phyloP scores from a whole-genome alignment of 2,113 vertebrate genomes.

The Dermatemys mawii region DNA sequence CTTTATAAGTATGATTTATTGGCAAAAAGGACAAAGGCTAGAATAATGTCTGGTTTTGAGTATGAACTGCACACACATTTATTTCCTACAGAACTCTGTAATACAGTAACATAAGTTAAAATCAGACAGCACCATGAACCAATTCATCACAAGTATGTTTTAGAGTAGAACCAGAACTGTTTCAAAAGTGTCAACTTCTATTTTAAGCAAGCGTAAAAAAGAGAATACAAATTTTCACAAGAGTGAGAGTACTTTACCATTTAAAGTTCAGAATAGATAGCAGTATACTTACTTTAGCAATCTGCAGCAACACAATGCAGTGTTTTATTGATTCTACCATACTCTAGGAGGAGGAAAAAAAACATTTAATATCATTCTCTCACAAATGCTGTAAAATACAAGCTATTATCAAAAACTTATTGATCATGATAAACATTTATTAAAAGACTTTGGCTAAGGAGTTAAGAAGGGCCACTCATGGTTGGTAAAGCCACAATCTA shows the following conservation, averaged over 20 bases:
- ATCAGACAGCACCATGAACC: not conserved
- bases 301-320: constrained; percentile 99
- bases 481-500: not conserved
- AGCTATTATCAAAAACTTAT: not conserved
- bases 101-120: not conserved
- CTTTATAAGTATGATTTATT: not conserved
- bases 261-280: not conserved
- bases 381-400: not conserved
- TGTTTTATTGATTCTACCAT: constrained; percentile 99
- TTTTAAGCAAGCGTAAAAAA: not conserved
- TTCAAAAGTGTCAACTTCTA: rapidly evolving
- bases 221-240: not conserved
- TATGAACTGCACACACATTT: not conserved
- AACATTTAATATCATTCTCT: constrained; percentile 1
- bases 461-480: not conserved
- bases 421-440: not conserved
- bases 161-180: not conserved
- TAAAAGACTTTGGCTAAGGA: not conserved
- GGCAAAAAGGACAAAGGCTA: not conserved
- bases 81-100: not conserved
- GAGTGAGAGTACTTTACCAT: not conserved
- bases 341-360: constrained; percentile 83
- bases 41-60: not conserved
- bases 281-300: constrained; percentile 94
- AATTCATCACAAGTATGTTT: not conserved